Conservation (phyloP, 1,140 invertebrate genomes). For the Papilio aristodemus region DNA sequence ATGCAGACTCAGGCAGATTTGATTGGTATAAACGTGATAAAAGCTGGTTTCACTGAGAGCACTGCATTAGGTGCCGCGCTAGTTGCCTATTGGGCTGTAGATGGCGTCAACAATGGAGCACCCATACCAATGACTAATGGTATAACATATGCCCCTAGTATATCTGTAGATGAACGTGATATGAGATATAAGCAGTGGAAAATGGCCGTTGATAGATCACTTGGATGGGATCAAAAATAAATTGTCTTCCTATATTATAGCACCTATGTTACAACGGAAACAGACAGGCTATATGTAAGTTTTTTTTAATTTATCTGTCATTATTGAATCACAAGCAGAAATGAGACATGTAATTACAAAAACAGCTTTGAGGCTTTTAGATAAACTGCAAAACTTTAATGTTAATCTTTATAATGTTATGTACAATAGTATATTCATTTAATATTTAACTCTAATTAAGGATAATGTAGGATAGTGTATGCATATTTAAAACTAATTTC, state of each 20-base stretch:
- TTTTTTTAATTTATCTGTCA: too few species aligned
- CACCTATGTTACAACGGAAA: too few species aligned
- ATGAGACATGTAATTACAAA: too few species aligned
- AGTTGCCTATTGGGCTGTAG: conserved; percentile 87
- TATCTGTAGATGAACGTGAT: conserved; percentile 86
- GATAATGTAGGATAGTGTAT: too few species aligned
- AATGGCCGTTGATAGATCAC: conserved; percentile 89
- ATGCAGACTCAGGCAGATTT: conserved; percentile 87
- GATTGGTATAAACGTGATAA: conserved; percentile 82
- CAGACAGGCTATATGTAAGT: too few species aligned
- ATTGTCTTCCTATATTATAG: background rate
- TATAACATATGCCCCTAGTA: conserved; percentile 85
- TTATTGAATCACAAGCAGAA: too few species aligned
- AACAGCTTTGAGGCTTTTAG: too few species aligned
- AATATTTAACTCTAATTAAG: too few species aligned
- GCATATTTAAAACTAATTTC: too few species aligned
- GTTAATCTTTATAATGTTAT: too few species aligned
- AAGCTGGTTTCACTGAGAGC: conserved; percentile 91
- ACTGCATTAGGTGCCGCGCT: conserved; percentile 92
- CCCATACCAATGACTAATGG: conserved; percentile 78
- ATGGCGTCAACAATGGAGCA: conserved; percentile 70
- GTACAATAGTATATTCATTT: too few species aligned
- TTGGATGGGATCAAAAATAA: conserved; percentile 86
- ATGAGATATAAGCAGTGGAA: conserved; percentile 90
- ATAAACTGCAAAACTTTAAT: too few species aligned